These are phyloP conservation scores for Pseudorasbora parva DNA, from an alignment of 2,113 vertebrate genomes.

Conservation along the genomic window DNA sequence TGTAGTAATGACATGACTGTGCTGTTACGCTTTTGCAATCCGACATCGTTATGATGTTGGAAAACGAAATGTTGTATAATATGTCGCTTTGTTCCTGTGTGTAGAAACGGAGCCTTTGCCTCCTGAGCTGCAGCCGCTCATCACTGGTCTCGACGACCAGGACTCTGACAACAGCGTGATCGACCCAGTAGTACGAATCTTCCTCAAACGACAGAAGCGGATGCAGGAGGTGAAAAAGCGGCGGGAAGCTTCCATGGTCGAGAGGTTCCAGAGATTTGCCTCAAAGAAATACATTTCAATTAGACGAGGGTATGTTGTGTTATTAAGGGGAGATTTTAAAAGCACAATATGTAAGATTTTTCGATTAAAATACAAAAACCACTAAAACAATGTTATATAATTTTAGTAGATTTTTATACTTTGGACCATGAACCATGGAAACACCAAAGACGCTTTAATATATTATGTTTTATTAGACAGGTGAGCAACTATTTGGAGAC, in stretches of 20 bases:
- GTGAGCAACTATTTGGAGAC: no score
- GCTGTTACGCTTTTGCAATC: no score
- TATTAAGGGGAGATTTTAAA: neutral
- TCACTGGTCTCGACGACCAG: conserved; percentile 65
- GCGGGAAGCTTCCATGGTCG: conserved; percentile 71
- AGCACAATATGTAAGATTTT: no score
- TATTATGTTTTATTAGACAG: no score
- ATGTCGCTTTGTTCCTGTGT: neutral
- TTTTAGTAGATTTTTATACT: no score
- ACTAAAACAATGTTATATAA: no score
- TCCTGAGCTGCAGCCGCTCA: conserved; percentile 85
- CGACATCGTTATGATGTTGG: no score
- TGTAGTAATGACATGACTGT: no score
- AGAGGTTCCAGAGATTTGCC: conserved; percentile 80
- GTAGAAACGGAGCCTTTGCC: conserved; percentile 86
- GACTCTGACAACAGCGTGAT: conserved; percentile 70
- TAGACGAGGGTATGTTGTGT: conserved; percentile 81
- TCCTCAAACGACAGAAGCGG: conserved; percentile 83
- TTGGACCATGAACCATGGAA: no score
- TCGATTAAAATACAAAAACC: no score
- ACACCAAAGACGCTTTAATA: no score
- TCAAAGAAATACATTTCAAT: conserved; percentile 84
- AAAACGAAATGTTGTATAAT: no score
- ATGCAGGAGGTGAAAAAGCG: conserved; percentile 80
- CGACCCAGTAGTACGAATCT: conserved; percentile 80